Evolutionary conservation across 1,140 invertebrate genomes (phyloP), one percentile per base, ranked within the genome.

Genomic region (Panagrolaimus sp.): DNA sequence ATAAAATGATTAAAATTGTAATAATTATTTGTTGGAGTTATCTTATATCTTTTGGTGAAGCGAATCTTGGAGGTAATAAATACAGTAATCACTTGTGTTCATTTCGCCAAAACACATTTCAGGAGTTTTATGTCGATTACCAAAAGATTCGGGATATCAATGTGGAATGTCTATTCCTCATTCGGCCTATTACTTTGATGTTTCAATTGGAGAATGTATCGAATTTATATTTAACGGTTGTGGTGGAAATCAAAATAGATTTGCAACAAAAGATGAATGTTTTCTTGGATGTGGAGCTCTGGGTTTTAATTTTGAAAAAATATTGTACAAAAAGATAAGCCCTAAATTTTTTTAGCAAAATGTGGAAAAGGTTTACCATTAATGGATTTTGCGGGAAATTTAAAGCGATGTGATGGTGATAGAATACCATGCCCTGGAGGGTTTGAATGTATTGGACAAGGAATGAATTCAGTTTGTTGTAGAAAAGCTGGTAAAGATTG

Each of bases 301-400:
- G 47, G 47, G 74, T 75, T 38, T 63, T 38, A 38, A 67, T 32
- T 44, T 43, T 46, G 5, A 26, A 24, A 58, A 26, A 38, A 62
- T 6, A 15, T 45, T n/a, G 12, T 12, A 2, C 8, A 17, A 14
- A 47, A 14, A 9, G 2, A 28, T 12, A 44, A 1, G n/a, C 9
- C 24, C 12, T 1, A 55, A 12, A 55, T 43, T 52, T 12, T 70
- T 73, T 64, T 32, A 75, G 74, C 67, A 2, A 48, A 24, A 14
- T 76, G 74, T 52, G 73, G 73, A 24, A 74, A 75, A 44, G 74
- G 74, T 10, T 55, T 76, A n/a, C 74, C 74, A 2, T 44, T 76
- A 17, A 76, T 76, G 74, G 74, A 76, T 47, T 76, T 75, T 55
- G 73, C 74, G 14, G 74, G 74, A 43, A 76, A 74, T 24, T 69